These are phyloP conservation scores for Phymanthus crucifer DNA, from an alignment of 92 coral and sea anemone species.

Conservation along the genomic window DNA sequence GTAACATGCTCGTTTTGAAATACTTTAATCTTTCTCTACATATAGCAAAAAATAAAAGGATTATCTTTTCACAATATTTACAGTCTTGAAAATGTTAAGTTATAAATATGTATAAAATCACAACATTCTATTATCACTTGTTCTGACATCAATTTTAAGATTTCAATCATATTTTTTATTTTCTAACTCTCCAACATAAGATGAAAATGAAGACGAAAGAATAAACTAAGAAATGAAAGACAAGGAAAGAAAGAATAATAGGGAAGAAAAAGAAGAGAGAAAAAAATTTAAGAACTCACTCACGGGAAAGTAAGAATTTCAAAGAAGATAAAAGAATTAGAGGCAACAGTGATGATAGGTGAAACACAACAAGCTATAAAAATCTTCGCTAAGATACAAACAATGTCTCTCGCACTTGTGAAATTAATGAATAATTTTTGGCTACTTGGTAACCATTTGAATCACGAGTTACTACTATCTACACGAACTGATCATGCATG, in stretches of 20 bases:
- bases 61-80: not conserved
- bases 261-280: not conserved
- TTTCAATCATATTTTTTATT: not conserved
- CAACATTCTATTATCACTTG: not conserved
- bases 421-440: not conserved
- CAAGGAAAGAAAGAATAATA: not conserved
- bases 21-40: not conserved
- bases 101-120: conserved; percentile 8
- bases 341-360: no score
- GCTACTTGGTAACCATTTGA: conserved; percentile 5
- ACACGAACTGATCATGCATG: not conserved
- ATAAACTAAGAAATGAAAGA: not conserved
- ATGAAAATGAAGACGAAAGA: not conserved
- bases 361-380: no score
- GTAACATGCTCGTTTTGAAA: not conserved
- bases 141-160: not conserved
- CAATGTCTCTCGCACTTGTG: not conserved
- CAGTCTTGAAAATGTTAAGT: not conserved
- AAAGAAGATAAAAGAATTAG: not conserved
- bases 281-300: not conserved
- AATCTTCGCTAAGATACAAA: no score
- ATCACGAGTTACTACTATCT: not conserved
- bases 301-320: not conserved
- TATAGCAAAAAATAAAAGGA: not conserved
- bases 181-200: not conserved